phyloP scores from a whole-genome alignment of 1,140 invertebrate genomes.

The Kradibia gibbosae region DNA sequence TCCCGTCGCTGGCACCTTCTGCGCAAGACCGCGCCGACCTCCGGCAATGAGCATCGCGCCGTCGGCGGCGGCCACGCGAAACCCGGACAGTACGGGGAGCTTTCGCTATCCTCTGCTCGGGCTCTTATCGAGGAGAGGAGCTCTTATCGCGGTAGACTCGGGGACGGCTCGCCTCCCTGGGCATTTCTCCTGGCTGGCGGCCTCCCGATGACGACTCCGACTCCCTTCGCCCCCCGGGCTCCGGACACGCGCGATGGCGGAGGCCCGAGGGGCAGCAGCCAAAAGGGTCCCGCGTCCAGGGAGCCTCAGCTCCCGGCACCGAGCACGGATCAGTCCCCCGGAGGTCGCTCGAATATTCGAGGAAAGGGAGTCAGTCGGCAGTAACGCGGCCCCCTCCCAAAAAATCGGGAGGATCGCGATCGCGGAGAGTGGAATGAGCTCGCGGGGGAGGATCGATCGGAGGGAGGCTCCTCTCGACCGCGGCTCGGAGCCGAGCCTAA shows the following conservation, averaged over 20 bases:
- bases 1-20: neutral
- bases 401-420: neutral
- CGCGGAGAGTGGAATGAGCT: neutral
- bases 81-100: neutral
- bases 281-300: too few species aligned
- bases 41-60: neutral
- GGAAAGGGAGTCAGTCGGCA: neutral
- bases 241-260: too few species aligned
- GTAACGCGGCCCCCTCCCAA: neutral
- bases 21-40: neutral
- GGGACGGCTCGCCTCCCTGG: neutral
- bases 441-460: conserved; percentile 51
- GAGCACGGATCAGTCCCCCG: too few species aligned
- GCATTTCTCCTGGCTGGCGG: too few species aligned
- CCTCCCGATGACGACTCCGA: too few species aligned
- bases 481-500: conserved; percentile 61
- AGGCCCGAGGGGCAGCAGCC: too few species aligned
- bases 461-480: conserved; percentile 59
- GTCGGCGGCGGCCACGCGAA: neutral
- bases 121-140: too few species aligned
- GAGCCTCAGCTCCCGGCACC: too few species aligned
- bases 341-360: too few species aligned
- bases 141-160: too few species aligned
- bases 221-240: too few species aligned
- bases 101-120: neutral